Conservation (phyloP, 2,888 invertebrate species). For the Clitarchus hookeri region DNA sequence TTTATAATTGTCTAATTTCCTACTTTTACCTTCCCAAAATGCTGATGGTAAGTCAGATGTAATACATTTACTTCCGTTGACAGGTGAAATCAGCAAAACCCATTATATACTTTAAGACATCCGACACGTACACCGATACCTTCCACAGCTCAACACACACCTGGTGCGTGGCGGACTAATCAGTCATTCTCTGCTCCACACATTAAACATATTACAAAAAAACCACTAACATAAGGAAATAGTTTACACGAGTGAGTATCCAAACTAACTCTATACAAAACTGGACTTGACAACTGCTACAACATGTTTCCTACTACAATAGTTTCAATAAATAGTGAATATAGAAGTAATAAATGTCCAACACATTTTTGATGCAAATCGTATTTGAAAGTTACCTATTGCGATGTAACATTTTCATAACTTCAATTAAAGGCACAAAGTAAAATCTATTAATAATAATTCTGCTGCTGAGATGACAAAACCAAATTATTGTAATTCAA, state of each 20-base stretch:
- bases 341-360: not conserved
- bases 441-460: not conserved
- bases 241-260: not conserved
- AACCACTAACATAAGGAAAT: not conserved
- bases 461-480: not conserved
- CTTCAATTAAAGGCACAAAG: slow-evolving; percentile 8
- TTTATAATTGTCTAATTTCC: too few relatives aligned
- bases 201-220: not conserved
- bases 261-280: not conserved
- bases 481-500: not conserved
- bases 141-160: not conserved
- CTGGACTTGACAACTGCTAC: not conserved
- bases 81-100: not conserved
- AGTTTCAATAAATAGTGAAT: not conserved
- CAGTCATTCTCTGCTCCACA: not conserved
- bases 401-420: not conserved
- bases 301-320: not conserved
- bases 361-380: not conserved
- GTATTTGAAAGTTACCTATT: not conserved
- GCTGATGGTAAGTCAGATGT: not conserved
- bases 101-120: not conserved
- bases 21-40: not conserved
- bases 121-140: not conserved
- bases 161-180: not conserved
- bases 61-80: too few relatives aligned